Percentiles rank a stretch among this genome's conserved stretches.
These are phyloP conservation scores for Setipinna tenuifilis DNA, from an alignment of 2,797 vertebrate species.

Conservation along the genomic window DNA sequence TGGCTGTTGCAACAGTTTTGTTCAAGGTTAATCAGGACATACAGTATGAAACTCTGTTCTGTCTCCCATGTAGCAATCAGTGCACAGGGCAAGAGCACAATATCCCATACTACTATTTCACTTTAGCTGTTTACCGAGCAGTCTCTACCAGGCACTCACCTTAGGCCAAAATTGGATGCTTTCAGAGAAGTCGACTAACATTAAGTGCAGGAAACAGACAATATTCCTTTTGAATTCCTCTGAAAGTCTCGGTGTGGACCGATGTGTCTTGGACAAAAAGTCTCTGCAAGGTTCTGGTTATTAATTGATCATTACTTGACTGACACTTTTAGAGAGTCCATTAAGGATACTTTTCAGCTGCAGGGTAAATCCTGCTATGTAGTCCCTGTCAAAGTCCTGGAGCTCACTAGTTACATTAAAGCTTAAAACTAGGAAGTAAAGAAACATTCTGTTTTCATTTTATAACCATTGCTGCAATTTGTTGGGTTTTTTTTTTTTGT, in stretches of 20 bases:
- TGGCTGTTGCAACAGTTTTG: background rate
- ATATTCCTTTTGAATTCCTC: background rate
- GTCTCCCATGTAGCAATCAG: slow-evolving; percentile 37
- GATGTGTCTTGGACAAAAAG: background rate
- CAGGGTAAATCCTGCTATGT: background rate
- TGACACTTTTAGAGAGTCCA: background rate
- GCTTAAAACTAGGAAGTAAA: background rate
- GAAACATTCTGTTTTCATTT: background rate
- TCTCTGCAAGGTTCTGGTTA: background rate
- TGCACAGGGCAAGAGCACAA: slow-evolving; percentile 14
- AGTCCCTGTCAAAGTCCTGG: background rate
- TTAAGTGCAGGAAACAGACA: slow-evolving; percentile 12
- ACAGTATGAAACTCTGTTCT: background rate
- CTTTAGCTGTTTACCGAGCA: slow-evolving; percentile 32
- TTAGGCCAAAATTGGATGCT: slow-evolving; percentile 28
- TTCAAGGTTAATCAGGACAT: slow-evolving; percentile 28
- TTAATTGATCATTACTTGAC: background rate
- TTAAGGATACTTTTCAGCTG: background rate
- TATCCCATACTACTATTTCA: slow-evolving; percentile 33
- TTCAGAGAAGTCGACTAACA: background rate
- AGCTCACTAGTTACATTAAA: background rate
- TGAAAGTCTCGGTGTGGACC: background rate
- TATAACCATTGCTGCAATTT: background rate
- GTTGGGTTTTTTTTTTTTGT: slow-evolving; percentile 33
- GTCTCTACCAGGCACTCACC: slow-evolving; percentile 23